phyloP scores from a whole-genome alignment of 2,888 invertebrate species.

The Branchellion lobata region DNA sequence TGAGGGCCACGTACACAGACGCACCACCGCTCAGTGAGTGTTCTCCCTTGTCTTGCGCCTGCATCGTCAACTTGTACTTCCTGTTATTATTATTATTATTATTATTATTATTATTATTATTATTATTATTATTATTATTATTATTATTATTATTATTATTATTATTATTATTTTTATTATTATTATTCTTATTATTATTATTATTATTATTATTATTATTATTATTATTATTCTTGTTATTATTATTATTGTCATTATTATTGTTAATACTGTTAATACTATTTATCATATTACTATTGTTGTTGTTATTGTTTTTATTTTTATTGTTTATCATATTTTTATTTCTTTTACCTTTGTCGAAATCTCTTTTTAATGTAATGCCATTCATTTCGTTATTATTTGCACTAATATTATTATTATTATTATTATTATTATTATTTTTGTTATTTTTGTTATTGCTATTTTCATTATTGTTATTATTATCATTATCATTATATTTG shows the following conservation, averaged over 20 bases:
- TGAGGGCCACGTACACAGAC: background rate
- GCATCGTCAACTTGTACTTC: background rate
- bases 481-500: too few species aligned
- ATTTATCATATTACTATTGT: background rate
- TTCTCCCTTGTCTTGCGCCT: background rate
- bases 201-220: slow-evolving; percentile 15
- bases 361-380: background rate
- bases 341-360: too few species aligned
- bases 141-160: slow-evolving; percentile 23
- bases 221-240: slow-evolving; percentile 11
- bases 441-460: too few species aligned
- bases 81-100: background rate
- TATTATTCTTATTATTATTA: slow-evolving; percentile 12
- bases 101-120: slow-evolving; percentile 10
- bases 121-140: slow-evolving; percentile 13
- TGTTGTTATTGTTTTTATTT: background rate
- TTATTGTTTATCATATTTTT: too few species aligned
- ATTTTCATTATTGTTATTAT: too few species aligned
- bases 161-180: slow-evolving; percentile 9
- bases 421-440: too few species aligned
- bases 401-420: background rate
- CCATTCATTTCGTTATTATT: background rate
- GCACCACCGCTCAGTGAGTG: background rate
- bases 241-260: too few species aligned
- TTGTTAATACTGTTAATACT: too few species aligned